These are phyloP conservation scores for Tetranychus piercei DNA, from an alignment of 2,888 invertebrate species.

Conservation along the genomic window DNA sequence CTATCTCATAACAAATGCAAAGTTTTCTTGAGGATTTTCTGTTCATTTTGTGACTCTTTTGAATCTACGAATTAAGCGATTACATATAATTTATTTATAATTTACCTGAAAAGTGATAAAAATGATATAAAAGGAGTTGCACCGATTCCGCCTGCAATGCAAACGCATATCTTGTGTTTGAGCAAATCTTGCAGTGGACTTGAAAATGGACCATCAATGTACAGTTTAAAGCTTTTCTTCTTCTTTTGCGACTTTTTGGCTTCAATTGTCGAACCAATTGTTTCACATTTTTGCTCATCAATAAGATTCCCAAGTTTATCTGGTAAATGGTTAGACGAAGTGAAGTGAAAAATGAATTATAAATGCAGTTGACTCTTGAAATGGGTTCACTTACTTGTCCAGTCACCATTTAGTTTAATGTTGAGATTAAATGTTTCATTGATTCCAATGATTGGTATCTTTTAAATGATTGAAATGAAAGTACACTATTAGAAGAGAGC, in stretches of 20 bases:
- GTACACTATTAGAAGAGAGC: background rate
- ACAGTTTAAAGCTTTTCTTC: background rate
- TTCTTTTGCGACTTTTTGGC: background rate
- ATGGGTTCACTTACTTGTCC: constrained; percentile 4
- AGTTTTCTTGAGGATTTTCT: background rate
- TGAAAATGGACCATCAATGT: constrained; percentile 8
- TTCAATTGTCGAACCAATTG: background rate
- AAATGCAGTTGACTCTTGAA: background rate
- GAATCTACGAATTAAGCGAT: background rate
- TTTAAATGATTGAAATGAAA: background rate
- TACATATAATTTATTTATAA: background rate
- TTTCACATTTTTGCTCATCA: background rate
- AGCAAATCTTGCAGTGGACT: constrained; percentile 10
- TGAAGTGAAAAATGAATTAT: background rate
- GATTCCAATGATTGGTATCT: background rate
- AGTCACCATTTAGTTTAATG: constrained; percentile 2
- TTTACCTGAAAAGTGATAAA: constrained; percentile 4
- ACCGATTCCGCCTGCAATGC: constrained; percentile 10
- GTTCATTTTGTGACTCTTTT: background rate
- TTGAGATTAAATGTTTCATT: constrained; percentile 4
- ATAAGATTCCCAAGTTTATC: background rate
- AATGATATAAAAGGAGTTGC: constrained; percentile 9
- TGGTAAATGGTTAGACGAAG: background rate
- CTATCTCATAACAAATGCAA: too few relatives aligned
- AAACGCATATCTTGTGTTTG: background rate